These are phyloP conservation scores for Stratiolaelaps scimitus DNA, from an alignment of 1,140 invertebrate genomes.

Conservation along the genomic window DNA sequence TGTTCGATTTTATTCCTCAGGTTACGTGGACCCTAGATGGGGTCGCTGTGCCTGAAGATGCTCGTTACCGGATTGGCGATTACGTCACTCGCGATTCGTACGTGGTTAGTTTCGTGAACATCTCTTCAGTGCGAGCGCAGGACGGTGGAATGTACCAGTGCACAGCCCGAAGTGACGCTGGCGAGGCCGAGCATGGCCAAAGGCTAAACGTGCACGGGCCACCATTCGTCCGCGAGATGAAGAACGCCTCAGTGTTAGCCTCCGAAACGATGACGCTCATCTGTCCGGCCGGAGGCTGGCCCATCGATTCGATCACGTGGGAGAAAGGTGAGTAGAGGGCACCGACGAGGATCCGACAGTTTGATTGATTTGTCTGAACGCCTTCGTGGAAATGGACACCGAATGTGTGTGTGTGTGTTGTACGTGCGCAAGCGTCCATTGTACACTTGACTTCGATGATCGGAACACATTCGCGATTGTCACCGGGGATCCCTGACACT, in stretches of 20 bases:
- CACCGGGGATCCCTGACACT: too few relatives aligned
- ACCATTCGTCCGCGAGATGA: slow-evolving; percentile 42
- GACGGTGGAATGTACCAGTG: slow-evolving; percentile 44
- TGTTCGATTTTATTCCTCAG: too few relatives aligned
- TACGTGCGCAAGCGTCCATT: too few relatives aligned
- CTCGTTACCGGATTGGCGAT: slow-evolving; percentile 38
- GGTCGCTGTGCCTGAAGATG: slow-evolving; percentile 39
- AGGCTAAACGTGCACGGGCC: slow-evolving; percentile 39
- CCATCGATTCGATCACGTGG: slow-evolving; percentile 42
- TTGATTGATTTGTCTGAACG: too few relatives aligned
- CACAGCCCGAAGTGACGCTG: slow-evolving; percentile 41
- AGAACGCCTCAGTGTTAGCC: slow-evolving; percentile 44
- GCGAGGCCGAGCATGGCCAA: slow-evolving; percentile 37
- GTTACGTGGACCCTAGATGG: slow-evolving; percentile 45
- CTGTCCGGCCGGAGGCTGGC: slow-evolving; percentile 38
- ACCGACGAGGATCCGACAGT: too few relatives aligned
- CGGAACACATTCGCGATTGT: too few relatives aligned
- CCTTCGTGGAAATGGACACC: too few relatives aligned
- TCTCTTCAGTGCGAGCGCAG: slow-evolving; percentile 40
- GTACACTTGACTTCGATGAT: too few relatives aligned
- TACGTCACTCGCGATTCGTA: slow-evolving; percentile 36
- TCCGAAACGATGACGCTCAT: slow-evolving; percentile 40
- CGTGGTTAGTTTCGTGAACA: slow-evolving; percentile 44
- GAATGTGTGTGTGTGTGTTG: too few relatives aligned
- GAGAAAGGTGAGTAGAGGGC: slow-evolving; percentile 45